These are phyloP conservation scores for Chymomyza procnemis DNA, from an alignment of 2,888 invertebrate species.

Conservation along the genomic window DNA sequence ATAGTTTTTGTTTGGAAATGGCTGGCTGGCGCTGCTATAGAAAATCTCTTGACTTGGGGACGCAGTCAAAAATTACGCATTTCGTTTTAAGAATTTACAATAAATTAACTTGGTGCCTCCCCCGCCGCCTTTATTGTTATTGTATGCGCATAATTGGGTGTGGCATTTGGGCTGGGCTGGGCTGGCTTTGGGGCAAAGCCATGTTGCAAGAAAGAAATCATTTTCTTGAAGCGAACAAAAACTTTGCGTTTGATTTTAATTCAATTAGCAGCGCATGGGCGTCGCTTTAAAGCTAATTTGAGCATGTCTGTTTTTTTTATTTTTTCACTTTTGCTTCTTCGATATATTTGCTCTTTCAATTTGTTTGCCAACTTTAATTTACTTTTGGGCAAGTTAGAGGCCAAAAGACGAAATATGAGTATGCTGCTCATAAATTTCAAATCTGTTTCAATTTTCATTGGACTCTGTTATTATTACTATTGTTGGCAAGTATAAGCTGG, in stretches of 20 bases:
- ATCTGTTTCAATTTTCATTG: conserved; percentile 64
- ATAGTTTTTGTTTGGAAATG: not conserved
- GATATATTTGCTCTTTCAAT: not conserved
- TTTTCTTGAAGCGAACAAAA: conserved; percentile 1
- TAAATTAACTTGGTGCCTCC: conserved; percentile 51
- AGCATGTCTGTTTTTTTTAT: conserved; percentile 22
- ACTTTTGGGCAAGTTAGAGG: conserved; percentile 37
- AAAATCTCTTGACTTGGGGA: conserved; percentile 1
- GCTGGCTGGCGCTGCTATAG: not conserved
- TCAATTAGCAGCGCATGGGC: conserved; percentile 26
- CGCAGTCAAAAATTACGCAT: conserved; percentile 14
- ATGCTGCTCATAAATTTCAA: conserved; percentile 60
- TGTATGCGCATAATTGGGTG: not conserved
- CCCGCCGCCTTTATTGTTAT: not conserved
- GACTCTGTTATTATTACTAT: conserved; percentile 30
- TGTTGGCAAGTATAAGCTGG: conserved; percentile 50
- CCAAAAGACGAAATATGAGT: conserved; percentile 16
- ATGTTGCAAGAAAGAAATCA: conserved; percentile 1
- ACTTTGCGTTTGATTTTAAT: conserved; percentile 36
- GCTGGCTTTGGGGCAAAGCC: not conserved
- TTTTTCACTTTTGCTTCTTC: conserved; percentile 2
- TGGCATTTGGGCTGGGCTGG: not conserved
- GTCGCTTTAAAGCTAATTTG: conserved; percentile 24
- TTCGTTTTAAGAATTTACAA: conserved; percentile 33
- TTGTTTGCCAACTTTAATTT: conserved; percentile 58